Evolutionary conservation across 2,113 vertebrate species (phyloP), one percentile per base, ranked within the genome.

Genomic region (Otolemur garnettii): DNA sequence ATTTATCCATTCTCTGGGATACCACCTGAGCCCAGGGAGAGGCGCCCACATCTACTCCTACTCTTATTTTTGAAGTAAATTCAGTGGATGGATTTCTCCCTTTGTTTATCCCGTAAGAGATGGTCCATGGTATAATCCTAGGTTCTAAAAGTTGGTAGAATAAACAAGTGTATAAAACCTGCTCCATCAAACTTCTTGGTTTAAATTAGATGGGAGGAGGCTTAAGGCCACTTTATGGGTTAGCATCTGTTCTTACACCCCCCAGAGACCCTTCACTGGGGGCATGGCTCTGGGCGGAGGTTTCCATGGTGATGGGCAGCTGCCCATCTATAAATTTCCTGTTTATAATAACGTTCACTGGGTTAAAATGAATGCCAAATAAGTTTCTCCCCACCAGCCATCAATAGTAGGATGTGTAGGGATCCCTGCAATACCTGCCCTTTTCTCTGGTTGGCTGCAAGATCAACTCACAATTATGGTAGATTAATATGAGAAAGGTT

Each of bases 311-410:
- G n/a, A 62, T 35, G 30, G 45, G 66, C 78, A 50, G 60, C 77
- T 50, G 45, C 45, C 45, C 8, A 50, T 50, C 7, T 50, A 50
- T 50, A 50, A 50, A 50, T 96, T 94, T 96, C 87, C 87, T 95
- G n/a, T 33, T 93, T 96, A 88, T 96, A 90, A 90, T 93, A 95
- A 59, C 64, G 60, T 93, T 94, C 42, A 38, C 30, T 85, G 53
- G 74, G 91, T 94, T 96, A 87, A 86, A 87, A 85, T 85, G 82
- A 92, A 84, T 88, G 91, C 74, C 93, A 96, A 95, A 28, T 94
- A 91, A 84, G 4, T 86, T 93, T 84, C 13, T 90, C 13, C 26
- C 57, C 64, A 28, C 33, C 26, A 78, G 38, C 35, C 62, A 83
- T 92, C 92, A 87, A 90, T 97, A 87, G 80, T 78, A 91, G 88